Evolutionary conservation across 2,888 invertebrate genomes (phyloP), one percentile per base, ranked within the genome.

Genomic region (Horisme vitalbata): DNA sequence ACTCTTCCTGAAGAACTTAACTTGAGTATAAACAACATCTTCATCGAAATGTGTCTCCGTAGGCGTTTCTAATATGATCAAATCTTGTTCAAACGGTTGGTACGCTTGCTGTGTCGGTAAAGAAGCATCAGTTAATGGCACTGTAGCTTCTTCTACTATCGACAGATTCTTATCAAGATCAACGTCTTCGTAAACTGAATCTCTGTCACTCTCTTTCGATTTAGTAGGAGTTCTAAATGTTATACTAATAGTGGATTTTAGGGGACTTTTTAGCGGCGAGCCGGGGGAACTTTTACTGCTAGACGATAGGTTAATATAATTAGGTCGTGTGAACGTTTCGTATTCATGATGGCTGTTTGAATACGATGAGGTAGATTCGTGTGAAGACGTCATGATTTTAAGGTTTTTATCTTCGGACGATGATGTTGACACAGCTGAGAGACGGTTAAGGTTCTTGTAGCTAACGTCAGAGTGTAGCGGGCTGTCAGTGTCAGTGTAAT

Each of bases 181-280:
- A 7, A 93, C 87, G 61, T 92, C 92, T 63, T 93, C 93, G 59
- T 93, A 93, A 0, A 92, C 82, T 0, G 90, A 89, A 52, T 90
- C 91, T 37, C 90, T 81, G 48, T 90, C 91, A 55, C 91, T 91
- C 27, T 91, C 82, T 71, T 71, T 86, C 2, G 65, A 64, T 65
- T 90, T 91, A 1, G 87, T 90, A 0, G 94, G 94, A 2, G 93
- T 93, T 66, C 93, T 86, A 68, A 94, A 94, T 1, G 93, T 94
- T 5, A 94, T 94, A 75, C 93, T 94, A 13, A 94, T 94, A 0
- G 94, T 94, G 1, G 94, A 93, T 65, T 93, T 91, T 0, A 94
- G 74, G 0, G 93, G 93, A 63, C 92, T 92, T 63, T 88, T 86
- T 6, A 87, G 59, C 0, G 89, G 89, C 1, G 79, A 77, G 0